phyloP scores from a whole-genome alignment of 2,888 invertebrate genomes.

The Sussaba pulchella region DNA sequence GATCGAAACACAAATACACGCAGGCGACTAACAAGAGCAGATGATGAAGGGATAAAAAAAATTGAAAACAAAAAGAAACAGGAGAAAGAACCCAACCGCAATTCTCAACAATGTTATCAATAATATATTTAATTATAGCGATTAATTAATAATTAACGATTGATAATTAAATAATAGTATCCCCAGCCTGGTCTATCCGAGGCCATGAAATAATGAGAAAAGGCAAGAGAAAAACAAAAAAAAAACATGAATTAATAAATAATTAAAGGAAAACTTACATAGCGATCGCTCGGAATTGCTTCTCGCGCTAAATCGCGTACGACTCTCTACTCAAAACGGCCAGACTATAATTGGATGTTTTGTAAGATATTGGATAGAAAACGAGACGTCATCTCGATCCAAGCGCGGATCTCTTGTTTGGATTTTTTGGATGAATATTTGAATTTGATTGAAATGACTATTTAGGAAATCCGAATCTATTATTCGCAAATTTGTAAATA shows the following conservation, averaged over 20 bases:
- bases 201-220: constrained; percentile 36
- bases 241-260: constrained; percentile 44
- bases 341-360: constrained; percentile 82
- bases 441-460: background rate
- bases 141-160: constrained; percentile 57
- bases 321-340: constrained; percentile 80
- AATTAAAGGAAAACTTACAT: constrained; percentile 33
- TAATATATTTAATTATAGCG: constrained; percentile 63
- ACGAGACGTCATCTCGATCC: constrained; percentile 62
- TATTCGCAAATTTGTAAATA: constrained; percentile 1
- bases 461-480: constrained; percentile 1
- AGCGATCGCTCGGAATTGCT: constrained; percentile 66
- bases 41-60: constrained; percentile 37
- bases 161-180: constrained; percentile 61
- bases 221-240: constrained; percentile 25
- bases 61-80: constrained; percentile 42
- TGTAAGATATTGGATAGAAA: constrained; percentile 80
- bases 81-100: constrained; percentile 35
- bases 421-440: constrained; percentile 15
- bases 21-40: background rate
- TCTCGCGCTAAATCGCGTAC: constrained; percentile 65
- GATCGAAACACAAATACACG: constrained; percentile 33
- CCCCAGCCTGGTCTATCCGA: constrained; percentile 58
- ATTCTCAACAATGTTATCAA: constrained; percentile 68
- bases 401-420: constrained; percentile 60